Conservation (phyloP, 2,888 invertebrate genomes). For the Anticlea derivata region DNA sequence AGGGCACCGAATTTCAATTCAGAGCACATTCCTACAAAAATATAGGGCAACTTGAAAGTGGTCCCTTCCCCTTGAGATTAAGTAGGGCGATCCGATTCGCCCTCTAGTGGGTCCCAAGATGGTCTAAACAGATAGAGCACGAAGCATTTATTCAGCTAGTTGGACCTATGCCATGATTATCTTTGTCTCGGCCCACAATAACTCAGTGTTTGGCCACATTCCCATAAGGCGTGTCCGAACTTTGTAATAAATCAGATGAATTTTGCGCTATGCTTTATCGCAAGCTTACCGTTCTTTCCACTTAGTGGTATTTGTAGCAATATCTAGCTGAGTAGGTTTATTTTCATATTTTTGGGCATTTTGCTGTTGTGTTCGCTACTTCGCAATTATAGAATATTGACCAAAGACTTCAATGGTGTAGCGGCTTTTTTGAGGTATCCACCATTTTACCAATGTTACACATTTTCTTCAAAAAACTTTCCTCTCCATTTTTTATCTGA, state of each 20-base stretch:
- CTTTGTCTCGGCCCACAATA: slow-evolving; percentile 28
- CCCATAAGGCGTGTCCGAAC: slow-evolving; percentile 27
- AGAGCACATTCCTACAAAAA: slow-evolving; percentile 28
- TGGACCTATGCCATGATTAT: slow-evolving; percentile 35
- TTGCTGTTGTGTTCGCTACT: too few relatives aligned
- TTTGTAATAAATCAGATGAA: slow-evolving; percentile 22
- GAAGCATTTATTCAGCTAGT: slow-evolving; percentile 25
- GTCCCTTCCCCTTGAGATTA: slow-evolving; percentile 27
- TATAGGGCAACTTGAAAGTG: slow-evolving; percentile 23
- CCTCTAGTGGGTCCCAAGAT: slow-evolving; percentile 29
- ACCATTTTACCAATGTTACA: too few relatives aligned
- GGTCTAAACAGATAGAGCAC: slow-evolving; percentile 36
- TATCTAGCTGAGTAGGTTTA: neutral
- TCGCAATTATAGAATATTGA: too few relatives aligned
- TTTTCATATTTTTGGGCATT: too few relatives aligned
- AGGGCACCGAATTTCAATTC: neutral
- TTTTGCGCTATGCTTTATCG: slow-evolving; percentile 11
- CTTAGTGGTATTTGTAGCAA: slow-evolving; percentile 17
- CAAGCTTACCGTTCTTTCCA: slow-evolving; percentile 10
- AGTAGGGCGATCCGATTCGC: slow-evolving; percentile 29
- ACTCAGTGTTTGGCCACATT: slow-evolving; percentile 33
- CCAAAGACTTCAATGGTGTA: too few relatives aligned
- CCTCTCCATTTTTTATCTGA: too few relatives aligned
- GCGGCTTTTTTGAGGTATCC: too few relatives aligned
- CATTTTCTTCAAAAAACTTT: too few relatives aligned